Conservation (phyloP, 1,140 invertebrate genomes). For the Cephus cinctus region DNA sequence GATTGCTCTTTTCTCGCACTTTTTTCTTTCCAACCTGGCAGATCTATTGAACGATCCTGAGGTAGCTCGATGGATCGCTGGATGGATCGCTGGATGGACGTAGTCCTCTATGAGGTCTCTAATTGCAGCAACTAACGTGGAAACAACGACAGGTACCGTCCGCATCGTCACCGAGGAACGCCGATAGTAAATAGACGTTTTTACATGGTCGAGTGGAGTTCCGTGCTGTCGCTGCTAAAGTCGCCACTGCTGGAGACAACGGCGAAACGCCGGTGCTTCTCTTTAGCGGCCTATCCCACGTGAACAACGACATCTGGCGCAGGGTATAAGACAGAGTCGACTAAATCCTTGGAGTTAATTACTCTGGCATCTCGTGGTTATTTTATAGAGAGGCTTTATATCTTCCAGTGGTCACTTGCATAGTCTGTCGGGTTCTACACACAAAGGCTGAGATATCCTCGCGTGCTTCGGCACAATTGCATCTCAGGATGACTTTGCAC, state of each 20-base stretch:
- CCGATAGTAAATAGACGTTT: conserved; percentile 6
- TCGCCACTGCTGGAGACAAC: neutral
- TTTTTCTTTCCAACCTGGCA: neutral
- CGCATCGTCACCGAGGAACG: neutral
- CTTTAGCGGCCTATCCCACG: neutral
- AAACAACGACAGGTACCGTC: neutral
- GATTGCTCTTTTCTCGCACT: neutral
- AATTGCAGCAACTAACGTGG: conserved; percentile 2
- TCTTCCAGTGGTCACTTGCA: neutral
- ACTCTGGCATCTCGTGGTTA: conserved; percentile 3
- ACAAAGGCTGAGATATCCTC: conserved; percentile 6
- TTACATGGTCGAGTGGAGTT: neutral
- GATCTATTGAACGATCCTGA: neutral
- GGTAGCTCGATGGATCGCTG: neutral
- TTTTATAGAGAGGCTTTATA: conserved; percentile 5
- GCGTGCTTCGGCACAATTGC: conserved; percentile 30
- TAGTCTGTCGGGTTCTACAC: neutral
- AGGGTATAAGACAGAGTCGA: neutral
- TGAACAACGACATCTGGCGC: conserved; percentile 7
- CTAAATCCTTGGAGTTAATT: conserved; percentile 9
- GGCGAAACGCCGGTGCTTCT: neutral
- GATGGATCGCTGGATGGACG: neutral
- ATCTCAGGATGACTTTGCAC: too few species aligned
- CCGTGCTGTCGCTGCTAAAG: neutral
- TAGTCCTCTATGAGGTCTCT: neutral